Percentiles rank a stretch among this genome's conserved stretches.
These are phyloP conservation scores for Capitulum mitella DNA, from an alignment of 2,888 invertebrate species.

Conservation along the genomic window DNA sequence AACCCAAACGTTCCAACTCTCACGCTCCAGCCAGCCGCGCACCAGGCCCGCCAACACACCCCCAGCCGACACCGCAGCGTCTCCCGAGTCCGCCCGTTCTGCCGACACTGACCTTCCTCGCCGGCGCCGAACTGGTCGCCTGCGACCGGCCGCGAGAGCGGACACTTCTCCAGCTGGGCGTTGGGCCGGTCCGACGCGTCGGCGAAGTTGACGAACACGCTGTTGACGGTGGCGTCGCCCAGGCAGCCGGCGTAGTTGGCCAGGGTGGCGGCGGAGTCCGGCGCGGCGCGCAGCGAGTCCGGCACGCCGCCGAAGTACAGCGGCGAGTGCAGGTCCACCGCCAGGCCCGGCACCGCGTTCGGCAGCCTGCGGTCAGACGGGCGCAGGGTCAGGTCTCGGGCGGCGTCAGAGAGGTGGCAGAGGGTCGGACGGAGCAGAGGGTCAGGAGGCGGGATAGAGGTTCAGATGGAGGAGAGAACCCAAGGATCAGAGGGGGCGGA, in stretches of 20 bases:
- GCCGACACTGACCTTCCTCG: background rate
- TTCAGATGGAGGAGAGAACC: no score
- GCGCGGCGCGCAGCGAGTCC: slow-evolving; percentile 40
- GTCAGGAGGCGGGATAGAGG: no score
- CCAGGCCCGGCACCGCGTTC: background rate
- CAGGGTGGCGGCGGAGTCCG: slow-evolving; percentile 37
- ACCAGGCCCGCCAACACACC: no score
- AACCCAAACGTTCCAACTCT: no score
- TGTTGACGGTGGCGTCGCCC: slow-evolving; percentile 84
- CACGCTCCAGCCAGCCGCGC: no score
- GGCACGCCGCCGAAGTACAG: slow-evolving; percentile 84
- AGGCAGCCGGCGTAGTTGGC: slow-evolving; percentile 79
- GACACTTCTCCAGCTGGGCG: slow-evolving; percentile 39
- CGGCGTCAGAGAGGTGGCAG: no score
- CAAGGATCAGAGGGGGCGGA: no score
- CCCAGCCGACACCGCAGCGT: no score
- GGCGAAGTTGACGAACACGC: slow-evolving; percentile 68
- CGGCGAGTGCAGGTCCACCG: slow-evolving; percentile 27
- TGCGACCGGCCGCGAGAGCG: background rate
- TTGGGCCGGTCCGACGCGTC: slow-evolving; percentile 51
- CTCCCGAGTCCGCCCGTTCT: no score
- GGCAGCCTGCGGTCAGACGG: background rate
- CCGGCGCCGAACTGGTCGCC: background rate
- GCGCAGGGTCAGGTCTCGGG: no score
- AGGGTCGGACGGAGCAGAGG: no score